A percentile compares a stretch with the other conserved stretches of the same genome.
Conservation (phyloP, 1,140 invertebrate genomes). For the Drosophila bocqueti region DNA sequence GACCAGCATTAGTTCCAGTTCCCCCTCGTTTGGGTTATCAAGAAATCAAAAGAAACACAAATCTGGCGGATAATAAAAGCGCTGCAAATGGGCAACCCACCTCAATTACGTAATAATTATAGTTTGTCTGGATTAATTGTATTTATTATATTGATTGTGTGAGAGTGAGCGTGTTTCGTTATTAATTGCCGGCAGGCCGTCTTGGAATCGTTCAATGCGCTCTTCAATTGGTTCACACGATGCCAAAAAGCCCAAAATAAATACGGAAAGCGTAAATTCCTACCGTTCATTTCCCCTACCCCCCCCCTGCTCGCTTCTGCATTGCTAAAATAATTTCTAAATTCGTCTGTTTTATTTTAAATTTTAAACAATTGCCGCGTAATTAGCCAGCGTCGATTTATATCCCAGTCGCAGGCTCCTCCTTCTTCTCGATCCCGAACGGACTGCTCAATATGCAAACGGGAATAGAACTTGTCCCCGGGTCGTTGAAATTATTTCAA, state of each 20-base stretch:
- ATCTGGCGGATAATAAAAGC: slow-evolving; percentile 47
- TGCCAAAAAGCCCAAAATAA: slow-evolving; percentile 47
- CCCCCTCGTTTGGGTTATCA: slow-evolving; percentile 33
- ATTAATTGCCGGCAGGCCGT: slow-evolving; percentile 51
- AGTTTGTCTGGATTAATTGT: slow-evolving; percentile 58
- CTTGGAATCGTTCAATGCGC: slow-evolving; percentile 27
- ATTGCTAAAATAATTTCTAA: slow-evolving; percentile 61
- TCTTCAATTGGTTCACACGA: slow-evolving; percentile 68
- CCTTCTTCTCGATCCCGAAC: slow-evolving; percentile 3
- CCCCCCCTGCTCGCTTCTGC: slow-evolving; percentile 10
- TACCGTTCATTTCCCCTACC: slow-evolving; percentile 3
- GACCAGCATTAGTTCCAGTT: slow-evolving; percentile 63
- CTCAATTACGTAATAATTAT: slow-evolving; percentile 78
- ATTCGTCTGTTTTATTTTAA: slow-evolving; percentile 45
- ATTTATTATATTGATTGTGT: slow-evolving; percentile 59
- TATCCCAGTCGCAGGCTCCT: slow-evolving; percentile 11
- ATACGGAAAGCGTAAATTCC: slow-evolving; percentile 65
- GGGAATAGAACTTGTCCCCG: slow-evolving; percentile 55
- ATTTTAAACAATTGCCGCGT: slow-evolving; percentile 69
- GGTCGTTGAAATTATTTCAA: slow-evolving; percentile 51
- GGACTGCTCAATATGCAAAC: slow-evolving; percentile 24
- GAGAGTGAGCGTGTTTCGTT: slow-evolving; percentile 36
- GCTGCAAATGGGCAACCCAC: slow-evolving; percentile 53
- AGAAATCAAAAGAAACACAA: slow-evolving; percentile 30
- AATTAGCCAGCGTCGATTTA: slow-evolving; percentile 53